Base-by-base conservation (phyloP, 2,888 invertebrate genomes). In the Prosapia bicincta region DNA sequence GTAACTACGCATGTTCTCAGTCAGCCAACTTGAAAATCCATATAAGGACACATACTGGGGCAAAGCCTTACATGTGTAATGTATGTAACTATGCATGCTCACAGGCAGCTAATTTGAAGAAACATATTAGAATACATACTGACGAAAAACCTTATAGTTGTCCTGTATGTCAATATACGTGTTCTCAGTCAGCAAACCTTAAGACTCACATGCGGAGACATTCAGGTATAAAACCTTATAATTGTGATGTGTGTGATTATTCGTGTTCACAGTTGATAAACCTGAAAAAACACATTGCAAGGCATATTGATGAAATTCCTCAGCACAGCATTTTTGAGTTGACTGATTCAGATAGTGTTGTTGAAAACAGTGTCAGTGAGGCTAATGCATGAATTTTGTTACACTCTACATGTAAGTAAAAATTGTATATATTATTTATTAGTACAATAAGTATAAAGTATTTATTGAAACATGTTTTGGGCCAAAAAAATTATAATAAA, bases 101-200 rank as follows among this genome's bases (percentile, higher is more conserved):
- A 25, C 69, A 69, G 38, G 30, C 30, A 0, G 38, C 32, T 30
- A 24, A 24, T 30, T 28, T 69, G 30, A 28, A 28, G 5, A 69
- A 28, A 15, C 69, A 69, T n/a, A 30, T 69, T 2, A 69, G 38
- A 30, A 69, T 15, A 15, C 69, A 69, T 24, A 69, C 69, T 10
- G 30, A 69, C n/a, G 30, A 54, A 20, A 54, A 69, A n/a, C 69
- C 69, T 1, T 30, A 32, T 23, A 69, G 69, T 6, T 69, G 69
- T 69, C 24, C 30, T 0, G 30, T 32, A 30, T 69, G 69, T 20
- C 24, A 69, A 23, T 69, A 69, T 20, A 69, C 30, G 15, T 69
- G 69, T 69, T 32, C 30, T 10, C 30, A 69, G 23, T 28, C 69
- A 26, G 30, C 38, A 24, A 30, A 69, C 20, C 38, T 69, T 24